Base-by-base conservation (phyloP, 2,113 vertebrate genomes). In the Bujurquina vittata region DNA sequence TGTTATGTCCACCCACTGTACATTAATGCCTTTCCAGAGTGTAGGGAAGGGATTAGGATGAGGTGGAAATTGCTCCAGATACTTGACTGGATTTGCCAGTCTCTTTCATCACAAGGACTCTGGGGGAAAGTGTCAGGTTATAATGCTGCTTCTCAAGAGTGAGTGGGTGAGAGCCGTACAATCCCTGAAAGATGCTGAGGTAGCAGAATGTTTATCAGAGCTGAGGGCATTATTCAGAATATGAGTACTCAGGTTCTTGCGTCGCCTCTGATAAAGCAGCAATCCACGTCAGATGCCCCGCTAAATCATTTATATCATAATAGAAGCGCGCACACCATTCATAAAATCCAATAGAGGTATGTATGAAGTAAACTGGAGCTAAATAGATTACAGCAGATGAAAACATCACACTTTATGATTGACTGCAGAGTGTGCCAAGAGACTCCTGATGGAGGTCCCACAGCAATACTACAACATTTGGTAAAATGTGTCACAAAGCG, bases 121-220 rank as follows among this genome's bases (percentile, higher is more conserved):
- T 18, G 80, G 82, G 33, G 84, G 80, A 75, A 33, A 85, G 91
- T 91, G 81, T 85, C 87, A 79, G 81, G 88, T 87, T 93, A 84
- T 93, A 87, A 87, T 60, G 91, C 83, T 22, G 80, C 86, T 89
- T 60, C 89, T 93, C 83, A 67, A 88, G 83, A 93, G 87, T 35
- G 77, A 83, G 90, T 85, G 93, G 87, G 91, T 87, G 86, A 86
- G 85, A 81, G 88, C 81, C 4, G 81, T 67, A 62, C 88, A 84
- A 84, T 94, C 85, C 91, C 90, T 60, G 84, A 77, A 90, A 94
- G 88, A 72, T 93, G 95, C 95, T 94, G 95, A 95, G 91, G 86
- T 89, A 83, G 94, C 94, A 91, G 85, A 93, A 89, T 94, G 94
- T 93, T 94, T 93, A 94, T 95, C 95, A 94, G 92, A 85, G 87